A percentile compares a stretch with the other conserved stretches of the same genome.
Conservation (phyloP, 2,888 invertebrate genomes). For the Heteropelma amictum region DNA sequence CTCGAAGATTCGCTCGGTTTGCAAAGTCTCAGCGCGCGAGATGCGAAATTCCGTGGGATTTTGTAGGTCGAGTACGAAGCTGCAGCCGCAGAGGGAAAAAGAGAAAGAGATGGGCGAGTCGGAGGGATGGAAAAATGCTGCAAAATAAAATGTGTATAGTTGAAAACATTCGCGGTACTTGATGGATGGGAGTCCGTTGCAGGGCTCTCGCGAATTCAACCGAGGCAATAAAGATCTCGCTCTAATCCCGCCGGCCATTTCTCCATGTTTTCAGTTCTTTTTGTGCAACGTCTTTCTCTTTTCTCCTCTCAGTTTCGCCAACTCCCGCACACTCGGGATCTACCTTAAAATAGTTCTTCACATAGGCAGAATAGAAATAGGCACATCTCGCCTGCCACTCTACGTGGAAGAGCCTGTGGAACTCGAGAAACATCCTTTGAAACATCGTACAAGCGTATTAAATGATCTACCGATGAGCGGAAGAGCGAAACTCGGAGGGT, state of each 20-base stretch:
- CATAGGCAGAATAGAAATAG: too few species aligned
- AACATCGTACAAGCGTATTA: background rate
- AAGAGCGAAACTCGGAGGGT: background rate
- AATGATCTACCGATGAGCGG: background rate
- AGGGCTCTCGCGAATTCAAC: slow-evolving; percentile 16
- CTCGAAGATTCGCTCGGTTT: too few species aligned
- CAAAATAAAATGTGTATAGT: background rate
- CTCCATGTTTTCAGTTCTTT: background rate
- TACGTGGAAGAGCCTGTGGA: slow-evolving; percentile 21
- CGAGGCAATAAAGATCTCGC: slow-evolving; percentile 22
- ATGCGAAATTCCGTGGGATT: slow-evolving; percentile 14
- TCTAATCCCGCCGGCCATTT: background rate
- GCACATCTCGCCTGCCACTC: slow-evolving; percentile 11
- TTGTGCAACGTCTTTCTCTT: background rate
- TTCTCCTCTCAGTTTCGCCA: background rate
- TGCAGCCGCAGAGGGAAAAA: background rate
- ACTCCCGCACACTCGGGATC: too few species aligned
- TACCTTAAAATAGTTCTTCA: too few species aligned
- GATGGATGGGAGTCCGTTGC: background rate
- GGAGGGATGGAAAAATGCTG: slow-evolving; percentile 28
- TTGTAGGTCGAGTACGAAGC: slow-evolving; percentile 30
- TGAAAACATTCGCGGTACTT: slow-evolving; percentile 12
- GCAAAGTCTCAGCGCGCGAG: slow-evolving; percentile 25
- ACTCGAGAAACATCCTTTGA: slow-evolving; percentile 42
- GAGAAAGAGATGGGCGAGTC: background rate